phyloP scores from a whole-genome alignment of 1,140 invertebrate genomes.

The Saccostrea glomerata region DNA sequence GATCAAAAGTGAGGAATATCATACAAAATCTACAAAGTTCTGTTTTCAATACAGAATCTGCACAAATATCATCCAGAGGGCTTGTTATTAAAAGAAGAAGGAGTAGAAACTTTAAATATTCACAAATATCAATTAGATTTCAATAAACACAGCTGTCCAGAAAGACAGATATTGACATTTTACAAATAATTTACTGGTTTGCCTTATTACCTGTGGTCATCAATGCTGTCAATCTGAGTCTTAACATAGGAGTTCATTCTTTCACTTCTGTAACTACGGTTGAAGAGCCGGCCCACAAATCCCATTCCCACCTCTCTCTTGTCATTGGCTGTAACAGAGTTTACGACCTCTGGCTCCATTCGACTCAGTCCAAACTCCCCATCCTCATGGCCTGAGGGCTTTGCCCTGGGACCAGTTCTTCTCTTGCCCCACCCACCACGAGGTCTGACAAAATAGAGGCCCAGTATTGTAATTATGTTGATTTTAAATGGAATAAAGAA shows the following conservation, averaged over 20 bases:
- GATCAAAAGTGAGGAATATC: background rate
- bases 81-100: no score
- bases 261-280: slow-evolving; percentile 81
- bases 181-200: no score
- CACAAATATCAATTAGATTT: background rate
- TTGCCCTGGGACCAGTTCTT: slow-evolving; percentile 65
- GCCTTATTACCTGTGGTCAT: slow-evolving; percentile 86
- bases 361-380: slow-evolving; percentile 78
- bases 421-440: slow-evolving; percentile 62
- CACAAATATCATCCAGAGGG: slow-evolving; percentile 95
- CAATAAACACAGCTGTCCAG: background rate
- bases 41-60: slow-evolving; percentile 91
- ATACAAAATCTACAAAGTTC: no score
- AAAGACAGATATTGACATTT: background rate
- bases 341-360: slow-evolving; percentile 85
- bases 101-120: background rate
- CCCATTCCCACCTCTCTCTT: slow-evolving; percentile 91
- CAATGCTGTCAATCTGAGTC: slow-evolving; percentile 92
- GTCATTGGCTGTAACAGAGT: slow-evolving; percentile 88
- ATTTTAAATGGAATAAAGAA: no score
- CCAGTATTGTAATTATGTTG: no score
- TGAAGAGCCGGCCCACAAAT: slow-evolving; percentile 88
- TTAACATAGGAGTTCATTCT: slow-evolving; percentile 84
- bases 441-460: slow-evolving; percentile 37
- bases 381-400: slow-evolving; percentile 66